Base-by-base conservation (phyloP, 2,888 invertebrate species). In the Drosophila siamana region DNA sequence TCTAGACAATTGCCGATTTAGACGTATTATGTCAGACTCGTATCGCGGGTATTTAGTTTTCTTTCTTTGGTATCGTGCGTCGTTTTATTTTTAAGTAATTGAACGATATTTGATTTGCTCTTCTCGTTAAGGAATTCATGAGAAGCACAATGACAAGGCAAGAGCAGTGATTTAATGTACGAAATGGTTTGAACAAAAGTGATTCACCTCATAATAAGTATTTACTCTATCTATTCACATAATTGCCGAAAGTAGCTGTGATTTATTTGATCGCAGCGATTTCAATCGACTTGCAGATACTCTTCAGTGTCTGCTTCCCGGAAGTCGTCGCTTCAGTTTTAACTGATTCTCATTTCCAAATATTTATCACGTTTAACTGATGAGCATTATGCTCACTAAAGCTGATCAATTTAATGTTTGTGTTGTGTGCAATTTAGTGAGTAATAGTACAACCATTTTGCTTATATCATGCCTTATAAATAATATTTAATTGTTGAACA, bases 21-120 rank as follows among this genome's bases (percentile, higher is more conserved):
- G 26, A 38, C 5, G 36, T 38, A 9, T 55, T 44, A 44, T 15
- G 30, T 43, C 54, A 55, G 33, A 38, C 7, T 15, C 36, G 15
- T 2, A 7, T 9, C 8, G 40, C 8, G 40, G 13, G 33, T 15
- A 9, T 26, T 15, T 19, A 16, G 26, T 2, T 24, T 38, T 24
- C n/a, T n/a, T n/a, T n/a, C n/a, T n/a, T n/a, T n/a, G n/a, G 24
- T 24, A 11, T 52, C 28, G 9, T 8, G 15, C n/a, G 5, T 13
- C 7, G 13, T 43, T 13, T 13, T 15, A 40, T 40, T 15, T 11
- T 3, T 40, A 6, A 52, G 24, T 16, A 52, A 51, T 26, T 40
- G 13, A 52, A 52, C 22, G 9, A 38, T 38, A 38, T 51, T 38
- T 26, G 5, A 9, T 36, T 50, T 30, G 19, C 16, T 30, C 33